Conservation (phyloP, 2,113 vertebrate species). For the Puma concolor region DNA sequence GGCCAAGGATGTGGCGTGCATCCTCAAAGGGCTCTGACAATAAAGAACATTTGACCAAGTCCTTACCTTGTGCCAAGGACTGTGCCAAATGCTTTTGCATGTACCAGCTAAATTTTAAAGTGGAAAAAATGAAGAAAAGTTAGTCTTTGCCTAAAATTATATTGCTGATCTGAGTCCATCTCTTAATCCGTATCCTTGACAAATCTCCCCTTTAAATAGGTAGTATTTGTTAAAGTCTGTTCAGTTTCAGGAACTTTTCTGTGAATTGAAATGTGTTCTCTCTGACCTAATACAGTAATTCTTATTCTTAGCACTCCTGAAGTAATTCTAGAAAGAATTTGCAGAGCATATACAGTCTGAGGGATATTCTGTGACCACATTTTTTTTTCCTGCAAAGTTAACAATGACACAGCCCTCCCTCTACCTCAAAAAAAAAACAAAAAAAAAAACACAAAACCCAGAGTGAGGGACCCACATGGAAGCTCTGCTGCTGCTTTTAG, state of each 20-base stretch:
- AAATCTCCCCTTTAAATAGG: not conserved
- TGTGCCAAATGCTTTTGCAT: not conserved
- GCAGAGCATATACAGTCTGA: not conserved
- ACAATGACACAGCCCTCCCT: not conserved
- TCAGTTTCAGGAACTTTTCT: not conserved
- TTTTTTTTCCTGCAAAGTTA: not conserved
- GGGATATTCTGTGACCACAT: not conserved
- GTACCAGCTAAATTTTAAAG: not conserved
- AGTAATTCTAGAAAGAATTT: not conserved
- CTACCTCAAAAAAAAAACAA: no score
- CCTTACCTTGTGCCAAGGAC: not conserved
- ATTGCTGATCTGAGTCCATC: not conserved
- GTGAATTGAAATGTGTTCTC: not conserved
- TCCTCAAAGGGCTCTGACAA: not conserved
- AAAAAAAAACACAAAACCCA: no score
- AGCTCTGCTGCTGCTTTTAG: not conserved
- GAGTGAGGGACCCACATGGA: fast-evolving
- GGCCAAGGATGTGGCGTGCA: no score
- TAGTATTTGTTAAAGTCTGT: not conserved
- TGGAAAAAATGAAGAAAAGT: not conserved
- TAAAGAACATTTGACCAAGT: no score
- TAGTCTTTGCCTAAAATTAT: not conserved
- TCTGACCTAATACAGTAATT: not conserved
- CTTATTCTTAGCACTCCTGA: not conserved
- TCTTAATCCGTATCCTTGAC: not conserved